Evolutionary conservation across 2,113 vertebrate genomes (phyloP).

Genomic region (Rhinichthys klamathensis): DNA sequence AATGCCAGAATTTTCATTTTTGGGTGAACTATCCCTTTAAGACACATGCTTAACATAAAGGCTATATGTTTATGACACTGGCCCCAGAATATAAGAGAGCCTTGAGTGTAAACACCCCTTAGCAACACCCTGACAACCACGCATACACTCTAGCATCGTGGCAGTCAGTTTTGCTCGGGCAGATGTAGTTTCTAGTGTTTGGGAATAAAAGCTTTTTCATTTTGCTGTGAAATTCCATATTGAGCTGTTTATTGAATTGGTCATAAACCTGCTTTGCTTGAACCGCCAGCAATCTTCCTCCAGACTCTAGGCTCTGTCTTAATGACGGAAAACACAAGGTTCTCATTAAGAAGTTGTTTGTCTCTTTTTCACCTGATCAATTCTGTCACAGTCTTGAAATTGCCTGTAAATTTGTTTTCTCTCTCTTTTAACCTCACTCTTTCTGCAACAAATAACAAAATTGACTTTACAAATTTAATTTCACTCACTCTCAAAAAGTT

Average conservation of each 20-base stretch:
- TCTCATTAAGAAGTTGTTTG: constrained; percentile 24
- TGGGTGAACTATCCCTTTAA: no score
- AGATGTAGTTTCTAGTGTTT: background rate
- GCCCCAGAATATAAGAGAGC: background rate
- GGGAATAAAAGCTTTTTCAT: constrained; percentile 4
- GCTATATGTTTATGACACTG: no score
- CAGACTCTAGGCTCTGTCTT: background rate
- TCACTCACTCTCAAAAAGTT: background rate
- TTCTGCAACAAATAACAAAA: background rate
- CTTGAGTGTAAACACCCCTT: background rate
- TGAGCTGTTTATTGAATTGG: constrained; percentile 22
- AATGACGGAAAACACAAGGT: background rate
- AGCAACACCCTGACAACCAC: background rate
- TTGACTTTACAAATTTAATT: background rate
- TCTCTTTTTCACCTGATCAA: constrained; percentile 18
- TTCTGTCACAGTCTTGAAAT: constrained; percentile 6
- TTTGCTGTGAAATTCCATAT: background rate
- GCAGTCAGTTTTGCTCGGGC: background rate
- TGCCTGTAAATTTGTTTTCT: background rate
- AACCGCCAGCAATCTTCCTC: constrained; percentile 12
- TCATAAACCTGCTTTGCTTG: constrained; percentile 6
- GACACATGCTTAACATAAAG: no score
- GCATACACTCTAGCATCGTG: background rate
- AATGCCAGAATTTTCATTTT: no score
- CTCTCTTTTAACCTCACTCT: background rate